Percentiles rank a stretch among this genome's conserved stretches.
Conservation (phyloP, 1,140 invertebrate species). For the Tetramorium simillimum region DNA sequence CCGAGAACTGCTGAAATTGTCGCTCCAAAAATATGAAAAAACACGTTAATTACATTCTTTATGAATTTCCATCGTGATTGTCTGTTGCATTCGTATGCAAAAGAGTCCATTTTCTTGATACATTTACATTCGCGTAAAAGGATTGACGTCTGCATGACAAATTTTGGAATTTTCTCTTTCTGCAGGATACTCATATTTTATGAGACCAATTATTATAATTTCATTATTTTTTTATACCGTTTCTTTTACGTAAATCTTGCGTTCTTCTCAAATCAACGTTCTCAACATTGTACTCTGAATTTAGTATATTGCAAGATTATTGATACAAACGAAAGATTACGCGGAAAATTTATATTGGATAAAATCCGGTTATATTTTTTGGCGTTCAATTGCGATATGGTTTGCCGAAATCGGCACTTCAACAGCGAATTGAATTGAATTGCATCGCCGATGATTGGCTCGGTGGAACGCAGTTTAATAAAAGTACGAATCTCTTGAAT, state of each 20-base stretch:
- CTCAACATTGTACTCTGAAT: neutral
- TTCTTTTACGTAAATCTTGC: neutral
- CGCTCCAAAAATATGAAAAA: neutral
- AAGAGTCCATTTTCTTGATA: neutral
- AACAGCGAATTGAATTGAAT: conserved; percentile 59
- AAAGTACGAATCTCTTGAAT: conserved; percentile 49
- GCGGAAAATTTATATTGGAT: neutral
- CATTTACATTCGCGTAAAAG: neutral
- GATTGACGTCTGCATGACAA: neutral
- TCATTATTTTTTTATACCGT: neutral
- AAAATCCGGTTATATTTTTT: conserved; percentile 7
- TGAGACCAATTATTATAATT: neutral
- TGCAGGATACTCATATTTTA: neutral
- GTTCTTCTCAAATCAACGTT: neutral
- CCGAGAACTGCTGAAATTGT: neutral
- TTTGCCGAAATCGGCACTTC: neutral
- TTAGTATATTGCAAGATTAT: neutral
- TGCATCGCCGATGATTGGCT: conserved; percentile 54
- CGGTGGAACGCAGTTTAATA: conserved; percentile 45
- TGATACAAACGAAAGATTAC: conserved; percentile 24
- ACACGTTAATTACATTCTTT: neutral
- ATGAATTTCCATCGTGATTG: neutral
- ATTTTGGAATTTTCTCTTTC: neutral
- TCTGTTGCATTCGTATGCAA: neutral
- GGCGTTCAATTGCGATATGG: neutral